phyloP scores from a whole-genome alignment of 2,113 vertebrate species.

The Rhabdornis inornatus region DNA sequence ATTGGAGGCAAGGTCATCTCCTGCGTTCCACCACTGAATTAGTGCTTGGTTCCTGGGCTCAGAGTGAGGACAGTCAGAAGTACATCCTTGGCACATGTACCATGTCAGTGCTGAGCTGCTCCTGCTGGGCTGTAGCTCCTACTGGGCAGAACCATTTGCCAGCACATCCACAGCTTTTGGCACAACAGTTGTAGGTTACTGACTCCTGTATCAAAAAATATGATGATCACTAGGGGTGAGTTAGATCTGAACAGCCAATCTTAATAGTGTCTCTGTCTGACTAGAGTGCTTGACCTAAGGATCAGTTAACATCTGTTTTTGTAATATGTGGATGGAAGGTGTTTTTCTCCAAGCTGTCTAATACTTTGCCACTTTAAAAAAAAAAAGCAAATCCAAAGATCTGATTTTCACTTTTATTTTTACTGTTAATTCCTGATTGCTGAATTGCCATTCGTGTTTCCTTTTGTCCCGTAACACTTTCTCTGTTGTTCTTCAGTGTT shows the following conservation, averaged over 20 bases:
- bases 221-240: rapidly evolving
- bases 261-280: background rate
- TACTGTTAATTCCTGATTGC: background rate
- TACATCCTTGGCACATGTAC: rapidly evolving
- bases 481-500: background rate
- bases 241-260: background rate
- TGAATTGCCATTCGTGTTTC: background rate
- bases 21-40: background rate
- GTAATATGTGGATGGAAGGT: background rate
- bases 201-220: background rate
- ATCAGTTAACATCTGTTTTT: background rate
- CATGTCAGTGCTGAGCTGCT: rapidly evolving
- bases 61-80: background rate
- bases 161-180: background rate
- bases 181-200: background rate
- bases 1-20: rapidly evolving
- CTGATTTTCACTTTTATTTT: background rate
- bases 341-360: background rate
- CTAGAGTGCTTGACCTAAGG: background rate
- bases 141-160: too few relatives aligned
- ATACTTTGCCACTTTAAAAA: too few relatives aligned
- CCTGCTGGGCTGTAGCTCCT: background rate
- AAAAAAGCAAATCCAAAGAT: too few relatives aligned
- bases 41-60: background rate
- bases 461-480: background rate